Evolutionary conservation across 30 jellyfish, hydroid and myxozoan species (phyloP).

Genomic region (Hydractinia symbiolongicarpus): DNA sequence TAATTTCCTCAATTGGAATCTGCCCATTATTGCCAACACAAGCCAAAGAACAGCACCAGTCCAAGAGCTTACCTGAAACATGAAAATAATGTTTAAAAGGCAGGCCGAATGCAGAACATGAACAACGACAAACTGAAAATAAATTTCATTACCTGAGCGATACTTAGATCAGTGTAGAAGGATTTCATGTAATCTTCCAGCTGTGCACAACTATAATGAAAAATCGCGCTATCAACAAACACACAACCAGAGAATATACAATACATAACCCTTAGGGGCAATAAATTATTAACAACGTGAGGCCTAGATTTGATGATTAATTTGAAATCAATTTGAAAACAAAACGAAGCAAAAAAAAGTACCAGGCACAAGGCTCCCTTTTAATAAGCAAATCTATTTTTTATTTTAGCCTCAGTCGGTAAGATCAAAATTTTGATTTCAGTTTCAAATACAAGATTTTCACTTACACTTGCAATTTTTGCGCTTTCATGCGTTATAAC

Average conservation of each 20-base stretch:
- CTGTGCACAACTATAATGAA: conserved; percentile 2
- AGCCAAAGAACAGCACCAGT: conserved; percentile 3
- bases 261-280: no score
- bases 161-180: neutral
- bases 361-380: no score
- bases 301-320: no score
- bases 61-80: conserved; percentile 17
- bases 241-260: neutral
- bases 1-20: neutral
- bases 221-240: neutral
- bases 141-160: conserved; percentile 13
- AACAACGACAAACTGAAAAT: neutral
- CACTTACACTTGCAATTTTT: no score
- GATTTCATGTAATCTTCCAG: conserved; percentile 14
- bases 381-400: no score
- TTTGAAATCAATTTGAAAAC: no score
- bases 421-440: no score
- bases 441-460: no score
- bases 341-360: no score
- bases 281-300: no score
- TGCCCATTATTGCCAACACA: neutral
- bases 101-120: neutral
- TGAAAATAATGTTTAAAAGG: neutral
- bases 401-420: no score
- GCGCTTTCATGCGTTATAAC: no score